Base-by-base conservation (phyloP, 2,113 vertebrate species). In the Sciurus niger region DNA sequence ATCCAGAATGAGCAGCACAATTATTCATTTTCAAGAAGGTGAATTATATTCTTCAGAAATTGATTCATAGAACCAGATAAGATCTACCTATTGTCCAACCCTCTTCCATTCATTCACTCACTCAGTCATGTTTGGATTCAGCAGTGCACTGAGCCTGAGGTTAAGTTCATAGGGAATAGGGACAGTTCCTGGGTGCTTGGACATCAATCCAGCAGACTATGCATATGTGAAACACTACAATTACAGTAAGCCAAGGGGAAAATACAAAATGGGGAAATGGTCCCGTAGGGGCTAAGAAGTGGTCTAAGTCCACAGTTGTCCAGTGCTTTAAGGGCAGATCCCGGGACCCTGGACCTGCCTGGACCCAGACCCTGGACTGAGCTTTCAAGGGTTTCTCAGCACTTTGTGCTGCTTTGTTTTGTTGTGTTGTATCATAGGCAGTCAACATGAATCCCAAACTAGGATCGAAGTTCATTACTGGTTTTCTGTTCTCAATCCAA, bases 41-140 rank as follows among this genome's bases (percentile, higher is more conserved):
- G 51, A 67, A 16, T 46, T 16, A 8, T 4, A 46, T 34, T 55
- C 46, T 34, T 79, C 48, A 40, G 37, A 48, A 72, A 67, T 16
- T 37, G 74, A 63, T 40, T 25, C 11, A 5, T 3, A 70, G 74
- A 48, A 14, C 40, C 48, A 20, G 8, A 34, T 12, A 48, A 34
- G 12, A 3, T 58, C 46, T 37, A 0, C 43, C 1, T 53, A 10
- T 34, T 48, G 8, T 2, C 30, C 10, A 76, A 4, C 0, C 2
- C 6, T 80, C 28, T 13, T 24, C 43, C 34, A 77, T 60, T 60
- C 79, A n/a, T 43, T 43, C 60, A 77, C 2, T 76, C n/a, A 34
- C n/a, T 83, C 22, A 70, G 1, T 4, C 37, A 30, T 58, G 55
- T 55, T 68, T 46, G 22, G 28, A 18, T 58, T 77, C 30, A 34